These are phyloP conservation scores for Vannuccia rotundouncinata DNA, from an alignment of 2,888 invertebrate genomes.

Conservation along the genomic window DNA sequence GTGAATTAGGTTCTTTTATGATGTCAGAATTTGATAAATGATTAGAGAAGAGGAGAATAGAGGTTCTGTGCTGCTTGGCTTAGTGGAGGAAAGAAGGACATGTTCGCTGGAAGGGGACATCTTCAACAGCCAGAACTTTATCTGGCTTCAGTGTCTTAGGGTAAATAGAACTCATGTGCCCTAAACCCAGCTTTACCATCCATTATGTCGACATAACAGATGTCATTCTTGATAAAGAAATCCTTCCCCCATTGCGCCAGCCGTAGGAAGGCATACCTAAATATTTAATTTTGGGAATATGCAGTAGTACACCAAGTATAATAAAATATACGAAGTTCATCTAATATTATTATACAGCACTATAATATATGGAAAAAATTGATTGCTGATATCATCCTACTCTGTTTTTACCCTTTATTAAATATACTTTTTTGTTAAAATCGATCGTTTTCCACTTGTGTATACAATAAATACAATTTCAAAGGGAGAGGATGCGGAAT, in stretches of 20 bases:
- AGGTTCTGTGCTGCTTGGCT: too few relatives aligned
- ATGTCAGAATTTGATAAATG: not conserved
- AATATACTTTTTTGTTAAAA: too few relatives aligned
- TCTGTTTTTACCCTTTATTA: too few relatives aligned
- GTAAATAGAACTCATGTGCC: not conserved
- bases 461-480: too few relatives aligned
- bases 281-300: not conserved
- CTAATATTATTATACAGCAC: too few relatives aligned
- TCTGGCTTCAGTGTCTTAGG: not conserved
- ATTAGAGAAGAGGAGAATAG: not conserved
- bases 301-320: too few relatives aligned
- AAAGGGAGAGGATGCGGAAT: too few relatives aligned
- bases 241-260: not conserved
- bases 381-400: too few relatives aligned
- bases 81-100: not conserved
- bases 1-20: not conserved
- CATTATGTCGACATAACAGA: not conserved
- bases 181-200: not conserved
- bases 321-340: too few relatives aligned
- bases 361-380: too few relatives aligned
- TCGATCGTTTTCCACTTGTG: too few relatives aligned
- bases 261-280: not conserved
- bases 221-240: not conserved
- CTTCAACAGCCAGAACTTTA: not conserved
- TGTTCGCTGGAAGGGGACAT: not conserved